phyloP scores from a whole-genome alignment of 2,113 vertebrate species.

The Cephalopterus ornatus region DNA sequence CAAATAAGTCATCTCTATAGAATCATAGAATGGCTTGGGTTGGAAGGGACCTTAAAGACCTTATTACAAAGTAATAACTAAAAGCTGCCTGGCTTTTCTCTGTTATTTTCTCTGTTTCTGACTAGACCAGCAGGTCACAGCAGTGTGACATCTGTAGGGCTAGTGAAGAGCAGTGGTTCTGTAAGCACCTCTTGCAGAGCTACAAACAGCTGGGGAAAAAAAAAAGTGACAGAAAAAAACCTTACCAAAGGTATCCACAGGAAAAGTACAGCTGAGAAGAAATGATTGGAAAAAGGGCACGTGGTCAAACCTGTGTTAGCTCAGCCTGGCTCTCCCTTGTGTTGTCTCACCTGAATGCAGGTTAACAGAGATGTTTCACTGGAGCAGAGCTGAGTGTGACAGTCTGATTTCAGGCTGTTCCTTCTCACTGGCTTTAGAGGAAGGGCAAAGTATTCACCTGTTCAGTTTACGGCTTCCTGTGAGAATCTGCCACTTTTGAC shows the following conservation, averaged over 20 bases:
- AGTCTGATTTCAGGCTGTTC: background rate
- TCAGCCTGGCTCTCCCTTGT: background rate
- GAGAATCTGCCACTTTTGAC: background rate
- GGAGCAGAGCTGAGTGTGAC: background rate
- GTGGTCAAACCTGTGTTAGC: background rate
- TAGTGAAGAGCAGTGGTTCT: background rate
- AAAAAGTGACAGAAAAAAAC: background rate
- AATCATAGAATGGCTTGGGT: background rate
- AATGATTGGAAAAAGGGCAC: accelerated
- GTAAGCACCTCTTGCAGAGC: background rate
- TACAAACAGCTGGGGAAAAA: background rate
- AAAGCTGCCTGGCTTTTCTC: background rate
- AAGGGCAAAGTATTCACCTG: background rate
- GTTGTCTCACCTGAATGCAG: background rate
- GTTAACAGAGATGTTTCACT: background rate
- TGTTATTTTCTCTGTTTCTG: background rate
- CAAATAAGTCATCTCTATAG: background rate
- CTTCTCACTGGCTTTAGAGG: background rate
- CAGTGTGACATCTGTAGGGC: background rate
- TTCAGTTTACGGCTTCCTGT: background rate
- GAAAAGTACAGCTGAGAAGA: background rate
- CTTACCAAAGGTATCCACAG: accelerated
- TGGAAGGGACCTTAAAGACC: background rate
- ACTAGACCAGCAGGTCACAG: background rate
- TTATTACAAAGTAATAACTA: background rate